Evolutionary conservation across 2,888 invertebrate genomes (phyloP), one percentile per base, ranked within the genome.

Genomic region (Polyploca ridens): DNA sequence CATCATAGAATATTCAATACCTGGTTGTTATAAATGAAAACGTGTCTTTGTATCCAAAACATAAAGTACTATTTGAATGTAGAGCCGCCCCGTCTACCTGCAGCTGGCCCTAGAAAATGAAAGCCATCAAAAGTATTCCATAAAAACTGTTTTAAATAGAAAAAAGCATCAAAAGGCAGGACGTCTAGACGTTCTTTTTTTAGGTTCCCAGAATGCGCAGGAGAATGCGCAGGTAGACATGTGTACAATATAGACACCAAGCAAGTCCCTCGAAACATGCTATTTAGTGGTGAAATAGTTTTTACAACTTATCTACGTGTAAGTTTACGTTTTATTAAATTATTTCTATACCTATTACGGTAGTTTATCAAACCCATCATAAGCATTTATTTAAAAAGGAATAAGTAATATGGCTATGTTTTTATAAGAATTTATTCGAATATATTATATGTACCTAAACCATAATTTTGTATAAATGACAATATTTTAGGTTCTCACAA

Each of bases 131-230:
- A 27, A 85, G 81, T 84, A 81, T 85, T 83, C 77, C 79, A 88
- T 86, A 92, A 92, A 92, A 93, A 90, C 87, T 76, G 72, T 84
- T 88, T 87, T 81, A 82, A 87, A 87, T 88, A 90, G 89, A 90
- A 90, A 27, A 89, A 85, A 85, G 80, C 85, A 85, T 90, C 85
- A 84, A 87, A 87, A 88, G 87, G 86, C 91, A 93, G 92, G 91
- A 89, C 88, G 92, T 93, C 93, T 93, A 93, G 93, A 93, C 90
- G 75, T 84, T 80, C 73, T 82, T 90, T 90, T 83, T 86, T 88
- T 79, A 77, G 54, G 70, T 90, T 91, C 89, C 78, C 84, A 86
- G 89, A 89, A 90, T 64, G 77, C 65, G 86, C 93, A 93, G 93
- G 93, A 86, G 89, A 89, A 90, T 64, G 77, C 65, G 86, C 93